Evolutionary conservation across 2,113 vertebrate species (phyloP), one percentile per base, ranked within the genome.

Genomic region (Paraplagusia blochii): DNA sequence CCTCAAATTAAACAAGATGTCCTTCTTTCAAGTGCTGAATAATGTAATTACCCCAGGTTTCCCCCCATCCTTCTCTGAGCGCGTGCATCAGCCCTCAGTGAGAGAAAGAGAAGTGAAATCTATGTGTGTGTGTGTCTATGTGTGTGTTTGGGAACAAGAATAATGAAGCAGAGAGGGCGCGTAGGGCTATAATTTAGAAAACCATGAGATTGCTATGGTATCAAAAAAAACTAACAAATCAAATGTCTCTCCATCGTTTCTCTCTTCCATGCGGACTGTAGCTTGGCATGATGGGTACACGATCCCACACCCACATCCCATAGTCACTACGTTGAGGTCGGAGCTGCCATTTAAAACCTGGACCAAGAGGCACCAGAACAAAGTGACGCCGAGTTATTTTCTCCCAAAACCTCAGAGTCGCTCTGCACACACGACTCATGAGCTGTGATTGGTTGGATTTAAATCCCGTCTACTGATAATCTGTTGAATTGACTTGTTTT

Each of bases 261-360:
- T 29, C 68, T 82, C 85, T 85, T 81, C 82, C 77, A 74, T 71
- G 72, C 61, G 18, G 44, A 55, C 38, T 74, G 3, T 66, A 74
- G 70, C 83, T 29, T 70, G 76, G 75, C 19, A 36, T 75, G 17
- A 44, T 11, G 66, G 67, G 45, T 63, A 76, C 22, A 29, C 74
- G 69, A 79, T 59, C 72, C 65, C 43, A 14, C 55, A 54, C 29
- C 68, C 69, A 71, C 68, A 69, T 78, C 57, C 71, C 80, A 67
- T 40, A 85, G 77, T 72, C 76, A 77, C 74, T 82, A 87, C 68
- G 76, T 35, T 78, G 79, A 84, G 79, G 70, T 82, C 73, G 63
- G 18, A 9, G 19, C 61, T 82, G 73, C 78, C 64, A 5, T 58
- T 66, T 63, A 65, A 44, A 76, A 80, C 72, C 66, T 22, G 70